A percentile compares a stretch with the other conserved stretches of the same genome.
Evolutionary conservation across 2,888 invertebrate genomes (phyloP).

Genomic region (Pecten maximus): DNA sequence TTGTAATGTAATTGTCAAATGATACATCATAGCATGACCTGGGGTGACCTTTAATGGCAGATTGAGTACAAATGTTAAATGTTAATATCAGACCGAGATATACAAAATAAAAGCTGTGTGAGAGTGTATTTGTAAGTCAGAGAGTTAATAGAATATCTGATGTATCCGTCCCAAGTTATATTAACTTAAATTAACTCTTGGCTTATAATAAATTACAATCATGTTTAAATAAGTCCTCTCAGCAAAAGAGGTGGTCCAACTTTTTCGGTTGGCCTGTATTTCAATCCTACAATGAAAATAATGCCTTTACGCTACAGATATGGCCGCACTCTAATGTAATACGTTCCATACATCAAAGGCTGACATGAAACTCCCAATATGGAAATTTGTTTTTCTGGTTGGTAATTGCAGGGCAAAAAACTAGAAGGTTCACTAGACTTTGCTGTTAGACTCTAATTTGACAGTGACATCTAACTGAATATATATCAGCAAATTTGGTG

Average conservation of each 20-base stretch:
- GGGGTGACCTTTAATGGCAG: neutral
- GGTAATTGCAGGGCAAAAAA: neutral
- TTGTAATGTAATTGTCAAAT: neutral
- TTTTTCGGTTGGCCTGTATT: neutral
- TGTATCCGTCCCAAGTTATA: neutral
- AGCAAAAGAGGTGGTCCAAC: conserved; percentile 20
- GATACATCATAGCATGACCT: neutral
- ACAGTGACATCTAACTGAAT: neutral
- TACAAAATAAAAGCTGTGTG: neutral
- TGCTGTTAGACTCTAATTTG: neutral
- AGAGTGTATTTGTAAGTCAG: neutral
- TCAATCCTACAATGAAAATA: conserved; percentile 13
- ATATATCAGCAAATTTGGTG: too few relatives aligned
- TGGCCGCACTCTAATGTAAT: neutral
- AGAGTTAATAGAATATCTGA: neutral
- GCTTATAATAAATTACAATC: conserved; percentile 11
- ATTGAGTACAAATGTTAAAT: neutral
- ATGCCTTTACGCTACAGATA: neutral
- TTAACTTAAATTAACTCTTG: conserved; percentile 28
- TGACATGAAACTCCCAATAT: neutral
- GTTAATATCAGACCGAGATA: neutral
- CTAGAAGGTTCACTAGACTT: neutral
- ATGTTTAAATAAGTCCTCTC: neutral
- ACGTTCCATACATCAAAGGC: neutral
- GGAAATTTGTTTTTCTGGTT: neutral